phyloP scores from a whole-genome alignment of 2,113 vertebrate species.

The Lipophrys pholis region DNA sequence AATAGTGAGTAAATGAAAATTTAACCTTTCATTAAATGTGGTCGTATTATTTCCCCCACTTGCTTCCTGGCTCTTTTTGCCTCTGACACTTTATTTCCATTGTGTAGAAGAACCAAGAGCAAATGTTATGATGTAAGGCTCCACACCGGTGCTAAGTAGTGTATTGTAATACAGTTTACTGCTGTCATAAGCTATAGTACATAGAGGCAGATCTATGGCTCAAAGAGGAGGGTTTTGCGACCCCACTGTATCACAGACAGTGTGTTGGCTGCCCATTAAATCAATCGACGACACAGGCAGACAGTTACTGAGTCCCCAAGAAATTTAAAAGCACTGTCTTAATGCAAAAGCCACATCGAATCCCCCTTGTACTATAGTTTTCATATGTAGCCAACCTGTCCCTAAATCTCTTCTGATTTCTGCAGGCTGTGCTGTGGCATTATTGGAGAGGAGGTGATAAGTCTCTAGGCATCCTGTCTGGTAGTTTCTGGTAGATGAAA shows the following conservation, averaged over 20 bases:
- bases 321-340: slow-evolving; percentile 22
- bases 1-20: slow-evolving; percentile 88
- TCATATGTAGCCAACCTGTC: slow-evolving; percentile 43
- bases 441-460: slow-evolving; percentile 73
- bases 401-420: slow-evolving; percentile 61
- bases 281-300: slow-evolving; percentile 3
- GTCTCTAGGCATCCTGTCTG: slow-evolving; percentile 80
- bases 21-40: slow-evolving; percentile 88
- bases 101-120: slow-evolving; percentile 61
- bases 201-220: slow-evolving; percentile 20
- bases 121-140: slow-evolving; percentile 55
- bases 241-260: slow-evolving; percentile 6
- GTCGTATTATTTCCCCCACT: slow-evolving; percentile 82
- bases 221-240: neutral
- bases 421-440: slow-evolving; percentile 55
- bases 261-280: slow-evolving; percentile 11
- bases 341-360: slow-evolving; percentile 10
- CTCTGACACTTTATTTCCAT: slow-evolving; percentile 68
- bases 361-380: slow-evolving; percentile 35
- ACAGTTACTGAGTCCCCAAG: slow-evolving; percentile 15
- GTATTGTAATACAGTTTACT: slow-evolving; percentile 20
- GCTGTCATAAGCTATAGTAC: neutral
- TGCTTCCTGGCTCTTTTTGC: slow-evolving; percentile 78
- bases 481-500: slow-evolving; percentile 73
- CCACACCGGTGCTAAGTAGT: slow-evolving; percentile 40